Evolutionary conservation across 2,888 invertebrate species (phyloP).

Genomic region (Apamea sordens): DNA sequence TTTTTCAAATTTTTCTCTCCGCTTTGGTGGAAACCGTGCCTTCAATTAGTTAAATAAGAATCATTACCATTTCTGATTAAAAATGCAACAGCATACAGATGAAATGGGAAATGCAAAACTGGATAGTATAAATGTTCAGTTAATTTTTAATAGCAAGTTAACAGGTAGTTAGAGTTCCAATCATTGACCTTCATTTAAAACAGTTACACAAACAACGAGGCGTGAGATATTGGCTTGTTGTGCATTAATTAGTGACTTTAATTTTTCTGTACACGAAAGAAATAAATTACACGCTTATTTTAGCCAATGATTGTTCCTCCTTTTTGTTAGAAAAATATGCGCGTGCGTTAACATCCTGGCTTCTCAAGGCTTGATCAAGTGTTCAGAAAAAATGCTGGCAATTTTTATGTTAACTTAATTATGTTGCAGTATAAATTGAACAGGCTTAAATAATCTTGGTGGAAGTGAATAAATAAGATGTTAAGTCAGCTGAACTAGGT

Average conservation of each 20-base stretch:
- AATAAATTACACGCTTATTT: not conserved
- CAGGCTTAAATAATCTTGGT: not conserved
- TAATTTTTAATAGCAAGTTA: no score
- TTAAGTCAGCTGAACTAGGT: not conserved
- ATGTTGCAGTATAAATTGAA: not conserved
- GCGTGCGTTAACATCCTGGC: not conserved
- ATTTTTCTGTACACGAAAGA: not conserved
- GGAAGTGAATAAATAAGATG: not conserved
- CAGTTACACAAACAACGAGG: not conserved
- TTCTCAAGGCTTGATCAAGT: not conserved
- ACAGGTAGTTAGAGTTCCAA: not conserved
- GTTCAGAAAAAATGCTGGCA: not conserved
- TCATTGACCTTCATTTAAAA: not conserved
- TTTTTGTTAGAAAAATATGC: not conserved
- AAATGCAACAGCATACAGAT: not conserved
- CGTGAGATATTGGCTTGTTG: no score
- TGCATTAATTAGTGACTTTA: not conserved
- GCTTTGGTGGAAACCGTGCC: not conserved
- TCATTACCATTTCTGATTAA: not conserved
- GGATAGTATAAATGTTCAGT: not conserved
- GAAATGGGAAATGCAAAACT: slow-evolving; percentile 1
- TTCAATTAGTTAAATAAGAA: not conserved
- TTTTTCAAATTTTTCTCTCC: not conserved
- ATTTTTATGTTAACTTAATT: not conserved
- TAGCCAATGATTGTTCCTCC: not conserved